Conservation (phyloP, 2,888 invertebrate genomes). For the Coelinius sp. region DNA sequence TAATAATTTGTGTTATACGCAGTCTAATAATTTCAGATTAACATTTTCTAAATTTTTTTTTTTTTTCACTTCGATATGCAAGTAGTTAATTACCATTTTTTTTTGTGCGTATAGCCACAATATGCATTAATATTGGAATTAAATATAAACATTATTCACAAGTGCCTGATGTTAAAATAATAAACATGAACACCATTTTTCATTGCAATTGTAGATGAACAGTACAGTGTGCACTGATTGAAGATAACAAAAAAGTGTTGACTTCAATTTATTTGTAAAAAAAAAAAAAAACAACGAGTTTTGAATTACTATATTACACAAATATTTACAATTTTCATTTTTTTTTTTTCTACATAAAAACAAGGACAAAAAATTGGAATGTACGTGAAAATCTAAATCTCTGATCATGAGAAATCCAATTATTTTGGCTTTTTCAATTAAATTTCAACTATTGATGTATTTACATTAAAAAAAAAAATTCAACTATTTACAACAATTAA, state of each 20-base stretch:
- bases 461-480: conserved; percentile 14
- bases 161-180: conserved; percentile 19
- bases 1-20: neutral
- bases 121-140: conserved; percentile 13
- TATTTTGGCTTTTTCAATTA: neutral
- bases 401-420: conserved; percentile 25
- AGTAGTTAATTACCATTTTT: neutral
- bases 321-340: conserved; percentile 25
- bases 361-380: conserved; percentile 12
- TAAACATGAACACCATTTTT: conserved; percentile 22
- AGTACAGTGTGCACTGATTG: conserved; percentile 23
- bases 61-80: neutral
- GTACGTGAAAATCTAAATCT: conserved; percentile 34
- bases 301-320: conserved; percentile 16
- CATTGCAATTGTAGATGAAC: neutral
- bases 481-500: conserved; percentile 24
- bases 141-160: conserved; percentile 9
- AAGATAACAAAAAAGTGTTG: conserved; percentile 25
- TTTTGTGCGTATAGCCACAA: conserved; percentile 9
- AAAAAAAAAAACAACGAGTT: conserved; percentile 26
- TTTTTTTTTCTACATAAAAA: conserved; percentile 1
- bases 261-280: conserved; percentile 10
- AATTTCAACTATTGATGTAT: conserved; percentile 14
- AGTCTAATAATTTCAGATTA: neutral
- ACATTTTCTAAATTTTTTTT: neutral